phyloP scores from a whole-genome alignment of 2,797 vertebrate species.

The Euthynnus affinis region DNA sequence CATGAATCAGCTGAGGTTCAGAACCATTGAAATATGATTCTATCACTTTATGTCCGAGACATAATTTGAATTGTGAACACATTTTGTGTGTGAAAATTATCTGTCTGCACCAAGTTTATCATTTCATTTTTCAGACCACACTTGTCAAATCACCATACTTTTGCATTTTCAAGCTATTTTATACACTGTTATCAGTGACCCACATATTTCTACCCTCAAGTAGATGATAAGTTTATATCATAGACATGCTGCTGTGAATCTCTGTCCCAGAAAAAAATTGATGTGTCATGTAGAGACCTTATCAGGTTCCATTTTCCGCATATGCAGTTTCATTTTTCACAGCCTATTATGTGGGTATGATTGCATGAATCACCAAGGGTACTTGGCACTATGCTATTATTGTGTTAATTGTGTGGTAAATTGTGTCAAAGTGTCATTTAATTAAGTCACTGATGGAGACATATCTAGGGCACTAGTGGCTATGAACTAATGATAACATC shows the following conservation, averaged over 20 bases:
- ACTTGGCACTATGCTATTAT: neutral
- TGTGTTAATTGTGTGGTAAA: conserved; percentile 33
- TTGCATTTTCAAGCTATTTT: neutral
- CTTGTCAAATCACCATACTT: neutral
- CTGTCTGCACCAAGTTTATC: neutral
- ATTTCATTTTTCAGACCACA: neutral
- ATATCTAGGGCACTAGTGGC: conserved; percentile 19
- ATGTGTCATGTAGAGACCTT: conserved; percentile 19
- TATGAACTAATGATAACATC: neutral
- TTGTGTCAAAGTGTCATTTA: conserved; percentile 10
- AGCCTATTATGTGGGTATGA: neutral
- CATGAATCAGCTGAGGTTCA: too few relatives aligned
- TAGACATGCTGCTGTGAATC: conserved; percentile 11
- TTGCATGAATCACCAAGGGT: conserved; percentile 14
- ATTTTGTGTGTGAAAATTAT: neutral
- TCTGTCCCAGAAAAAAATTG: conserved; percentile 46
- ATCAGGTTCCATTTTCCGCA: conserved; percentile 23
- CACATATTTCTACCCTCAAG: conserved; percentile 36
- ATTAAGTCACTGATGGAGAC: conserved; percentile 18
- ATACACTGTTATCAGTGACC: conserved; percentile 32
- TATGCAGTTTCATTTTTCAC: conserved; percentile 1
- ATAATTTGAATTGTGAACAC: neutral
- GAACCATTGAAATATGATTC: too few relatives aligned
- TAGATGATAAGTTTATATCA: conserved; percentile 8
- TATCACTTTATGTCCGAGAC: too few relatives aligned